These are phyloP conservation scores for Drosophila rufa DNA, from an alignment of 1,140 invertebrate genomes.

Conservation along the genomic window DNA sequence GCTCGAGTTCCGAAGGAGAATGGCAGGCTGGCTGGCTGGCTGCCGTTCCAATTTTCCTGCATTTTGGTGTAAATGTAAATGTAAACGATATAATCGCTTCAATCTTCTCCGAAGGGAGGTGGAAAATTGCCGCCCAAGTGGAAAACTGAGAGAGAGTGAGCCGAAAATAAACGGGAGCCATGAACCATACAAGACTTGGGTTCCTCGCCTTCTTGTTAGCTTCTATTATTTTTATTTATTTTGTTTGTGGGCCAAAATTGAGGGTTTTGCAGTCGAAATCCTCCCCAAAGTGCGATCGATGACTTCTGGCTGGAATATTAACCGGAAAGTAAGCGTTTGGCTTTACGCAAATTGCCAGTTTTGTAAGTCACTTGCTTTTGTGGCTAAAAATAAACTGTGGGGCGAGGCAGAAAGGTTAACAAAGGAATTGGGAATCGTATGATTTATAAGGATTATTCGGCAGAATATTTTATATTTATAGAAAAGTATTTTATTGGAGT, in stretches of 20 bases:
- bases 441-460: neutral
- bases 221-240: neutral
- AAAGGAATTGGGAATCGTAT: neutral
- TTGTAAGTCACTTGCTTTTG: neutral
- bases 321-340: constrained; percentile 13
- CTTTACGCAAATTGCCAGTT: constrained; percentile 6
- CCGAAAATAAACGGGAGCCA: constrained; percentile 12
- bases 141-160: neutral
- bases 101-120: constrained; percentile 41
- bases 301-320: neutral
- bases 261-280: neutral
- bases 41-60: constrained; percentile 61
- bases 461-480: neutral
- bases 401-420: neutral
- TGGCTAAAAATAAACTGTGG: too few relatives aligned
- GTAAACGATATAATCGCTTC: constrained; percentile 75
- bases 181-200: constrained; percentile 6
- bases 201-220: constrained; percentile 12
- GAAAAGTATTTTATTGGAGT: neutral
- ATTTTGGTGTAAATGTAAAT: constrained; percentile 69
- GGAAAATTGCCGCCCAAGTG: constrained; percentile 25
- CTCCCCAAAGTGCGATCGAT: constrained; percentile 5
- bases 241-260: constrained; percentile 5
- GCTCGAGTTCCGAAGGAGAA: constrained; percentile 32
- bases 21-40: constrained; percentile 16